Evolutionary conservation across 2,888 invertebrate species (phyloP).

Genomic region (Oscheius onirici): DNA sequence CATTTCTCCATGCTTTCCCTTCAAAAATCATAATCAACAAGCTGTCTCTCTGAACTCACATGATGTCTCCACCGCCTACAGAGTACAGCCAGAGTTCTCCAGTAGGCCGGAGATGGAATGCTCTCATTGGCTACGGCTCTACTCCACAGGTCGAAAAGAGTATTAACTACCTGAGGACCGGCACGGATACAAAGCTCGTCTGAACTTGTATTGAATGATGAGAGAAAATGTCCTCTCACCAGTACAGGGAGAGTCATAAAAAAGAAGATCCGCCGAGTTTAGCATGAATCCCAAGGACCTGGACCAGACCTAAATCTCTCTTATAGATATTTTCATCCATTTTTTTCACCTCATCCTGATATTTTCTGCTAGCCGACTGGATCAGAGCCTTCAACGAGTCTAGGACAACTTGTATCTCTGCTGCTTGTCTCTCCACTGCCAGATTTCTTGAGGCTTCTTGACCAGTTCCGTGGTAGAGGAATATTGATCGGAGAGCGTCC

Average conservation of each 20-base stretch:
- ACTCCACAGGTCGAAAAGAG: conserved; percentile 66
- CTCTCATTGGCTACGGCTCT: conserved; percentile 62
- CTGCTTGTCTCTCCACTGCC: conserved; percentile 51
- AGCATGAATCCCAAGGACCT: conserved; percentile 62
- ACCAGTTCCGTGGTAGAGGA: conserved; percentile 11
- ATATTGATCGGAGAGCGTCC: conserved; percentile 23
- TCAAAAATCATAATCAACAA: no score
- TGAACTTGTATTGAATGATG: conserved; percentile 4
- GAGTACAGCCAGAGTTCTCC: conserved; percentile 62
- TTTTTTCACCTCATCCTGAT: conserved; percentile 50
- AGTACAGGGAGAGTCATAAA: conserved; percentile 55
- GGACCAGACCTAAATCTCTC: conserved; percentile 67
- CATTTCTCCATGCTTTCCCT: no score
- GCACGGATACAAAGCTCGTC: conserved; percentile 63
- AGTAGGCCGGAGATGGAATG: conserved; percentile 67
- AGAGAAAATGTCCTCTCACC: conserved; percentile 33
- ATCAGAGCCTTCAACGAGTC: conserved; percentile 47
- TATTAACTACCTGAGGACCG: conserved; percentile 61
- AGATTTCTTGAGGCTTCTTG: conserved; percentile 44
- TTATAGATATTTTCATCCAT: background rate
- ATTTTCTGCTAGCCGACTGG: conserved; percentile 48
- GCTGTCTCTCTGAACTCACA: no score
- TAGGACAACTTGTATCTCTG: conserved; percentile 52
- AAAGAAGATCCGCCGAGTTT: conserved; percentile 59
- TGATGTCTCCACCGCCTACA: conserved; percentile 63